These are phyloP conservation scores for Pseudeuparius sepicola DNA, from an alignment of 2,888 invertebrate species.

Conservation along the genomic window DNA sequence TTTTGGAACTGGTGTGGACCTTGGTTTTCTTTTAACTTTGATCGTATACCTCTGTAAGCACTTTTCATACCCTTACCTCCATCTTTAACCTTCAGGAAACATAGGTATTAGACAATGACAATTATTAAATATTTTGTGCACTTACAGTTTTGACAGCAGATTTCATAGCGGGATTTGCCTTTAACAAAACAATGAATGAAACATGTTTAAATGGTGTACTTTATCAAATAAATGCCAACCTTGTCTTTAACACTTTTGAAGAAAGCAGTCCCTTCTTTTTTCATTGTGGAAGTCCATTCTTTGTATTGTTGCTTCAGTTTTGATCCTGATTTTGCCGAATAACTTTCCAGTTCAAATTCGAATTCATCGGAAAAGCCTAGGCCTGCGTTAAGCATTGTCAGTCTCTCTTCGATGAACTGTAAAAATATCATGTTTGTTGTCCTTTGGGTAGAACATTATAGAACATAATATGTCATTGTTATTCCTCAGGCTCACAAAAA, in stretches of 20 bases:
- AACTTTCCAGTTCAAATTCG: conserved; percentile 75
- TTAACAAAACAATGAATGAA: conserved; percentile 42
- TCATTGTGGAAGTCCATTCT: conserved; percentile 72
- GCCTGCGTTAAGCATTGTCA: conserved; percentile 88
- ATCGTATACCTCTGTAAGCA: conserved; percentile 65
- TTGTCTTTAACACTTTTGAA: conserved; percentile 82
- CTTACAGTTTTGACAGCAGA: conserved; percentile 90
- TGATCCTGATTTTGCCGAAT: conserved; percentile 54
- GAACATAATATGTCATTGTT: too few relatives aligned
- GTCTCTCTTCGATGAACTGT: conserved; percentile 89
- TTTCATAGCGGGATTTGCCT: conserved; percentile 91
- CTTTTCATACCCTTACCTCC: conserved; percentile 66
- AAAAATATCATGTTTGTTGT: conserved; percentile 28
- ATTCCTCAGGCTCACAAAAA: too few relatives aligned
- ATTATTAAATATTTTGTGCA: conserved; percentile 30
- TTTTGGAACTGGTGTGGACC: conserved; percentile 34
- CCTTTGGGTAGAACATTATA: too few relatives aligned
- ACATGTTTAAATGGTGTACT: conserved; percentile 8
- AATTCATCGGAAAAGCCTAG: conserved; percentile 91
- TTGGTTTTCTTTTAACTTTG: conserved; percentile 46
- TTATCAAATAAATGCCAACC: conserved; percentile 37
- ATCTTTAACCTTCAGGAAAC: conserved; percentile 55
- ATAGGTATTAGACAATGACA: background rate
- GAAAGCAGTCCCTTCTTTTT: conserved; percentile 72
- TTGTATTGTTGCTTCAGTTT: conserved; percentile 61